Base-by-base conservation (phyloP, 2,888 invertebrate species). In the Criorhina ranunculi region DNA sequence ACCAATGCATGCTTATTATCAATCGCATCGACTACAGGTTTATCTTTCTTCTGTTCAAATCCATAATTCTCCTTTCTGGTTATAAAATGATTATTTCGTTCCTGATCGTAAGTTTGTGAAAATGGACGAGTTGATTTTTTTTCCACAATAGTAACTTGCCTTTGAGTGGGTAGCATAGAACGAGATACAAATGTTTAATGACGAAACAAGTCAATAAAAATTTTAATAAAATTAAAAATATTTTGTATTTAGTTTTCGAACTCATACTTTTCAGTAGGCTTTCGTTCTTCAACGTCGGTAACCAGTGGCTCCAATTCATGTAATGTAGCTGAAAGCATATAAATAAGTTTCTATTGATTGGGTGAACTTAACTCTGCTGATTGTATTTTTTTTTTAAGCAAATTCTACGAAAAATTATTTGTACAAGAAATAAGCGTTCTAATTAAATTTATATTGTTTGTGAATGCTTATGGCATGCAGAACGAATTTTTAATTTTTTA, bases 251-350 rank as follows among this genome's bases (percentile, higher is more conserved):
- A 44, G 5, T 51, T 59, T 72, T 51, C 49, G 44, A 72, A 66
- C 40, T 88, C 90, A 89, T 91, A 91, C 91, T 91, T 91, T 90
- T 91, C 91, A 88, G 89, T 88, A 86, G 89, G 89, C 89, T 90
- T 91, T 89, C 89, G 89, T 88, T 94, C 94, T 86, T 94, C 94
- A 86, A 93, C 92, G 91, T 94, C 94, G 91, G 94, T 94, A 92
- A 95, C 95, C 88, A 96, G 93, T 12, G 96, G 96, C 91, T 96
- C 96, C 89, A 95, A 93, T 92, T 96, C 96, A 88, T 91, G 91
- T 83, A 91, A 89, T 87, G 90, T 91, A 88, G 91, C 91, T 91
- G 91, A 90, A 91, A 91, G 88, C 89, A 90, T 88, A 90, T 88
- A 87, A 89, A 88, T 93, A 92, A 86, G 78, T 87, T 87, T 87